Percentiles rank a stretch among this genome's conserved stretches.
Conservation (phyloP, 1,140 invertebrate species). For the Leptinotarsa undecemlineata region DNA sequence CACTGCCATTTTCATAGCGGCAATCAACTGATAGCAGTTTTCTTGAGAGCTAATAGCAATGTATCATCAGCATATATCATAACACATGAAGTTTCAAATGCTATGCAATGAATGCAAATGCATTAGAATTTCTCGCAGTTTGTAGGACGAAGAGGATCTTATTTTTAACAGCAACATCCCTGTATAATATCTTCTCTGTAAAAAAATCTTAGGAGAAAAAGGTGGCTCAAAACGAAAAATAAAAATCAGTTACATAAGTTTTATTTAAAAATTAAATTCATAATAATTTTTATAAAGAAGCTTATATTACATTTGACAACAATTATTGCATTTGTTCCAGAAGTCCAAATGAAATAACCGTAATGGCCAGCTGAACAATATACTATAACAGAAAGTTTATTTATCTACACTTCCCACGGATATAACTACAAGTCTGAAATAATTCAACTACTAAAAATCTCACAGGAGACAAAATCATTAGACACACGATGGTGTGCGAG, state of each 20-base stretch:
- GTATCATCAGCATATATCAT: too few species aligned
- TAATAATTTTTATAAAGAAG: constrained; percentile 28
- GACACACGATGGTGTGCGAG: background rate
- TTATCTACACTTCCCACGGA: constrained; percentile 11
- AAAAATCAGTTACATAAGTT: constrained; percentile 19
- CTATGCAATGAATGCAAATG: too few species aligned
- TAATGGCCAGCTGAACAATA: constrained; percentile 9
- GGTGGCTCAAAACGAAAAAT: background rate
- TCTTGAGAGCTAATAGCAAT: too few species aligned
- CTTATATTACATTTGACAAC: constrained; percentile 31
- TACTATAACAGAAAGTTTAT: background rate
- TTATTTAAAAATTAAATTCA: constrained; percentile 31
- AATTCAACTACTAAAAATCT: constrained; percentile 3
- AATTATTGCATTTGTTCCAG: constrained; percentile 25
- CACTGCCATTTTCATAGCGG: too few species aligned
- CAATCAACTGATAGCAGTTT: too few species aligned
- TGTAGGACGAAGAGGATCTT: too few species aligned
- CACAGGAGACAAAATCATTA: background rate
- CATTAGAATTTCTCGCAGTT: too few species aligned
- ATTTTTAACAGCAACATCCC: too few species aligned
- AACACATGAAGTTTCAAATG: too few species aligned
- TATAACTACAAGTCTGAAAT: constrained; percentile 11
- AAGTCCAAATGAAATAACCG: constrained; percentile 25
- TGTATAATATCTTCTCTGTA: too few species aligned
- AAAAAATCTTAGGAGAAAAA: background rate